phyloP scores from a whole-genome alignment of 2,797 vertebrate genomes.

The Argya squamiceps region DNA sequence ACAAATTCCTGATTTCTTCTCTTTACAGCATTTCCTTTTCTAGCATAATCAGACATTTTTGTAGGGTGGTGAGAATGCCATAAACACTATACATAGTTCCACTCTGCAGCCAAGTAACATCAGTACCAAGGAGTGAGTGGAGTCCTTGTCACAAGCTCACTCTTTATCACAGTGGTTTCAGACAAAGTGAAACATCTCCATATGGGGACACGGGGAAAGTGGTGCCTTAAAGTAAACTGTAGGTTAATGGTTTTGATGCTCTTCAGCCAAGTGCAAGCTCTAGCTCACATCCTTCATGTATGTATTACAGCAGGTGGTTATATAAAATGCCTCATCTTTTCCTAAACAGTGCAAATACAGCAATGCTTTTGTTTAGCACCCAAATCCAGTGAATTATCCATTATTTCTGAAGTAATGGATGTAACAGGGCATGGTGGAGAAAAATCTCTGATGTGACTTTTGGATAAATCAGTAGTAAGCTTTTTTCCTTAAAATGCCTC shows the following conservation, averaged over 20 bases:
- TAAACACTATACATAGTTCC: background rate
- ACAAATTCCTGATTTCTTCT: background rate
- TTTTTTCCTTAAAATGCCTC: background rate
- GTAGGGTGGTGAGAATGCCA: background rate
- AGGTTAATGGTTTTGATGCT: background rate
- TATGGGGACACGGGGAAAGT: rapidly evolving
- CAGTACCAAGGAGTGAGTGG: no score
- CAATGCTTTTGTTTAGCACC: background rate
- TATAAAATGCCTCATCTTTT: background rate
- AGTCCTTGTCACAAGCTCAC: background rate
- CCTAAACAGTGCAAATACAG: background rate
- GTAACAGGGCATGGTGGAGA: background rate
- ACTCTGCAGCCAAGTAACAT: background rate
- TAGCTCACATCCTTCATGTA: background rate
- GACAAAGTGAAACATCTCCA: background rate
- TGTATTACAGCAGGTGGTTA: background rate
- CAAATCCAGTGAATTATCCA: background rate
- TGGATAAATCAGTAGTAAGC: background rate
- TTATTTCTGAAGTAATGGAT: background rate
- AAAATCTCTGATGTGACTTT: background rate
- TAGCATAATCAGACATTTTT: background rate
- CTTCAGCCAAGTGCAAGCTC: background rate
- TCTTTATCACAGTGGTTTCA: background rate
- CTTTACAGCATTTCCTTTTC: background rate
- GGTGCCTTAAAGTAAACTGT: rapidly evolving